These are phyloP conservation scores for Echinometra lucunter DNA, from an alignment of 53 echinoderm and acorn worm genomes.

Conservation along the genomic window DNA sequence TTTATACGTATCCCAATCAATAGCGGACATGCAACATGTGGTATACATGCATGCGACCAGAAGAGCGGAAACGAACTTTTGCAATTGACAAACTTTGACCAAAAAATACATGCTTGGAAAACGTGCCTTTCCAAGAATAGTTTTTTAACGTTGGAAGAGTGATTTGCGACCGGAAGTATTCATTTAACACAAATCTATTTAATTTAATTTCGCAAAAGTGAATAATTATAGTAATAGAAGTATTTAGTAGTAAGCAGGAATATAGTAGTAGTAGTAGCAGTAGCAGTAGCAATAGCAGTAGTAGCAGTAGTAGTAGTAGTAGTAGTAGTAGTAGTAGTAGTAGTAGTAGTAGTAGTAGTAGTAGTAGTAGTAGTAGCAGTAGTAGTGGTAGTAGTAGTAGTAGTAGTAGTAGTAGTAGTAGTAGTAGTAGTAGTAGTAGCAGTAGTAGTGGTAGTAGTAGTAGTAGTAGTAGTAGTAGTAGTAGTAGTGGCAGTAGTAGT, in stretches of 20 bases:
- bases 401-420: not conserved
- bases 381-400: not conserved
- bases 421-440: not conserved
- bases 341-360: not conserved
- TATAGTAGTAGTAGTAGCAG: too few relatives aligned
- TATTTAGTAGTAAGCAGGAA: too few relatives aligned
- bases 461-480: too few relatives aligned
- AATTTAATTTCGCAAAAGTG: too few relatives aligned
- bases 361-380: not conserved
- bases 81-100: not conserved
- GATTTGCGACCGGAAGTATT: not conserved
- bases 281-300: too few relatives aligned
- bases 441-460: too few relatives aligned
- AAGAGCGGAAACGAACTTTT: not conserved
- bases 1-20: not conserved
- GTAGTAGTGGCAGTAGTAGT: too few relatives aligned
- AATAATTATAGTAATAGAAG: too few relatives aligned
- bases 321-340: not conserved
- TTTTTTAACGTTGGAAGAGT: not conserved
- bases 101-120: constrained; percentile 14
- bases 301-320: not conserved
- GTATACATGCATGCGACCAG: constrained; percentile 3
- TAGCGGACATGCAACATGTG: not conserved
- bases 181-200: not conserved
- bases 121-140: not conserved